A percentile compares a stretch with the other conserved stretches of the same genome.
Conservation (phyloP, 2,888 invertebrate species). For the Sicus ferrugineus region DNA sequence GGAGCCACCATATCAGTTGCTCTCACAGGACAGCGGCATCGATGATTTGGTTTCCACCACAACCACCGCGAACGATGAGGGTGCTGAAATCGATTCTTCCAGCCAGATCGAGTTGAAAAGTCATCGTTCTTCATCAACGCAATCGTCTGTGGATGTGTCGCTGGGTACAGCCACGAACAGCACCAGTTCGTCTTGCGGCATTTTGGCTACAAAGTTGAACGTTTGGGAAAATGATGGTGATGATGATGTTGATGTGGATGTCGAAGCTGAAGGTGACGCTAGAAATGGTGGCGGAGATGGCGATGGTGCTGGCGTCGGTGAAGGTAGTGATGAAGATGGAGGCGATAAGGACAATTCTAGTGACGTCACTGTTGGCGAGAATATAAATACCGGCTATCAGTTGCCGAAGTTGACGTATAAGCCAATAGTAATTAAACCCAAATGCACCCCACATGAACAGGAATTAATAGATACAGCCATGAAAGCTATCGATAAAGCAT, state of each 20-base stretch:
- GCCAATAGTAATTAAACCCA: no score
- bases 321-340: constrained; percentile 48
- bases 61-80: neutral
- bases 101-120: constrained; percentile 43
- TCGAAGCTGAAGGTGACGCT: no score
- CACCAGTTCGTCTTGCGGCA: constrained; percentile 20
- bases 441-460: no score
- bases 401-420: neutral
- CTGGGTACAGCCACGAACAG: constrained; percentile 44
- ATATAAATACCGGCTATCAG: constrained; percentile 23
- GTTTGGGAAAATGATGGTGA: no score
- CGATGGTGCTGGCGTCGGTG: constrained; percentile 39
- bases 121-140: constrained; percentile 40
- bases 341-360: constrained; percentile 39
- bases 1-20: constrained; percentile 42
- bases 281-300: constrained; percentile 27
- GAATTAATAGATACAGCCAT: no score
- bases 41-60: constrained; percentile 50
- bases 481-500: no score
- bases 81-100: constrained; percentile 22
- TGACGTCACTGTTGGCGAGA: constrained; percentile 50
- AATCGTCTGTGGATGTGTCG: constrained; percentile 54
- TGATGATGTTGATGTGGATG: constrained; percentile 38
- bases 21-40: constrained; percentile 64
- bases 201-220: constrained; percentile 21